phyloP scores from a whole-genome alignment of 2,888 invertebrate genomes.

The Xestia c-nigrum region DNA sequence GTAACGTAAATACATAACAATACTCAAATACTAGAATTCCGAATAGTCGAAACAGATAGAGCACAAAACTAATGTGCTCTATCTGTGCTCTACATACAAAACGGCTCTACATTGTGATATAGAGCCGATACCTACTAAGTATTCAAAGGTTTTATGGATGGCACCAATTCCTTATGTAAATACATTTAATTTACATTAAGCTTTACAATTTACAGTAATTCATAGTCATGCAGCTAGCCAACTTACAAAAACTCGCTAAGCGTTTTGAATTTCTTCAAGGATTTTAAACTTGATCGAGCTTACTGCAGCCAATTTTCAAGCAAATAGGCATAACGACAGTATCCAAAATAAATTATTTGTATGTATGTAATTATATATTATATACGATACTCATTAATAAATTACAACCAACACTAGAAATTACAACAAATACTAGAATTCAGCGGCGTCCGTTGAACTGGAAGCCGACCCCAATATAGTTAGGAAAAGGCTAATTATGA shows the following conservation, averaged over 20 bases:
- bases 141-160: constrained; percentile 1
- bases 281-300: neutral
- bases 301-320: neutral
- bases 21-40: constrained; percentile 15
- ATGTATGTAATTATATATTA: too few relatives aligned
- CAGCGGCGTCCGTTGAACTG: neutral
- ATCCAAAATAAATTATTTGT: too few relatives aligned
- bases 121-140: neutral
- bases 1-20: constrained; percentile 17
- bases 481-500: neutral
- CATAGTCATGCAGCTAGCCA: neutral
- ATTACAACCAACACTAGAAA: neutral
- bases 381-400: neutral
- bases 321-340: neutral
- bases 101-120: neutral
- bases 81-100: constrained; percentile 29
- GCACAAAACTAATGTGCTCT: constrained; percentile 39
- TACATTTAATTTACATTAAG: neutral
- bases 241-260: neutral
- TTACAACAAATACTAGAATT: neutral
- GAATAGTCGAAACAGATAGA: constrained; percentile 20
- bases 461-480: neutral
- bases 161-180: neutral
- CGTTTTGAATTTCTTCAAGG: neutral
- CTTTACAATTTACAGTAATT: neutral